phyloP scores from a whole-genome alignment of 2,888 invertebrate species.

The Aspidiotus rigidus region DNA sequence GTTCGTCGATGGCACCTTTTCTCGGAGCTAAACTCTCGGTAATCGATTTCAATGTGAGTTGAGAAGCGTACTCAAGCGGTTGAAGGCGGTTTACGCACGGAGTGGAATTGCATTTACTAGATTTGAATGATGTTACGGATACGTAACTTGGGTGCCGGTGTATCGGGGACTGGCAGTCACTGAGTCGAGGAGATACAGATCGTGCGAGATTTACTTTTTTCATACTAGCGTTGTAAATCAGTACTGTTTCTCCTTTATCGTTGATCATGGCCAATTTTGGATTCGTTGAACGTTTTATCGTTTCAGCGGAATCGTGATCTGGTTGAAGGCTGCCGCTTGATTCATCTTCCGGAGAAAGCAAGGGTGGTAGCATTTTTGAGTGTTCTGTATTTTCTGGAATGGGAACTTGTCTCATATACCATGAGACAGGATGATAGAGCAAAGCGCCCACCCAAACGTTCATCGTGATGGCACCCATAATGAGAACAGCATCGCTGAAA shows the following conservation, averaged over 20 bases:
- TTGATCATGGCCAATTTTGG: neutral
- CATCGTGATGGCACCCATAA: constrained; percentile 70
- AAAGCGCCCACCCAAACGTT: constrained; percentile 77
- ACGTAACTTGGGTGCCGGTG: constrained; percentile 10
- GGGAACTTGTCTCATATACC: constrained; percentile 52
- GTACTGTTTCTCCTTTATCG: neutral
- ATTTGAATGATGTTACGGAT: constrained; percentile 11
- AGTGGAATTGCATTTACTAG: neutral
- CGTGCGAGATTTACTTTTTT: neutral
- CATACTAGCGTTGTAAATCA: neutral
- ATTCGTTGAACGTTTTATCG: neutral
- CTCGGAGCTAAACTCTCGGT: neutral
- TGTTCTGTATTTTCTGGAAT: neutral
- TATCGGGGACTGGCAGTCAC: neutral
- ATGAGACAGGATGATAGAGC: constrained; percentile 73
- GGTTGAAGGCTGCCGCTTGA: neutral
- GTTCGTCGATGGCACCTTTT: neutral
- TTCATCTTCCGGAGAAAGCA: neutral
- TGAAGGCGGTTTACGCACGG: neutral
- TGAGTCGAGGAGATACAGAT: neutral
- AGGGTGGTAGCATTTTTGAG: neutral
- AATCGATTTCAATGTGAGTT: constrained; percentile 1
- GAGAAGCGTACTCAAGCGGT: constrained; percentile 1
- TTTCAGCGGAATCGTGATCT: neutral
- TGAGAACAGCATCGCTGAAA: constrained; percentile 64